Evolutionary conservation across 2,113 vertebrate species (phyloP).

Genomic region (Lanius collurio): DNA sequence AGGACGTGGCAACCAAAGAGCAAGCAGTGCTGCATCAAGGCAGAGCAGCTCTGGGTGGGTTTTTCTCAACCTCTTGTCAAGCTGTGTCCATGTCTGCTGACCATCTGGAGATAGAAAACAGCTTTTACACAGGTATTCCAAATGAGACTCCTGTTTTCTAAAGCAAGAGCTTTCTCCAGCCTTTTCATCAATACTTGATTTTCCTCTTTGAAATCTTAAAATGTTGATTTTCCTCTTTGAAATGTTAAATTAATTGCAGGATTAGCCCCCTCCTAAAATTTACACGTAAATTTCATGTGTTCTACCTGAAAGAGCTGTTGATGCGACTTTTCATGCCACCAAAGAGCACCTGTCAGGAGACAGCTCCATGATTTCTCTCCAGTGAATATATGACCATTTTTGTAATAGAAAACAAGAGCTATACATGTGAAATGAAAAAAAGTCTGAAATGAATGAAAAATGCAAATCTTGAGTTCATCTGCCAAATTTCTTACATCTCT

Average conservation of each 20-base stretch:
- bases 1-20: neutral
- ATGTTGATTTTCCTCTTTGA: neutral
- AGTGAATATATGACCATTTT: neutral
- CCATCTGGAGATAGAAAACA: neutral
- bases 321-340: neutral
- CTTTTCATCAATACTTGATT: neutral
- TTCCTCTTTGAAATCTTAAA: neutral
- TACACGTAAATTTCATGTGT: rapidly evolving
- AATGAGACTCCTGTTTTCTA: neutral
- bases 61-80: neutral
- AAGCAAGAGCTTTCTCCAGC: neutral
- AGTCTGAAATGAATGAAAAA: neutral
- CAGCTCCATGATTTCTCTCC: neutral
- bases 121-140: neutral
- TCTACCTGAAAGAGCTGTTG: neutral
- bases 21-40: neutral
- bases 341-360: neutral
- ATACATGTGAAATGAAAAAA: neutral
- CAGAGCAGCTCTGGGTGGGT: neutral
- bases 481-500: neutral
- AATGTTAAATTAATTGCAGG: neutral
- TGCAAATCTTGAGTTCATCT: neutral
- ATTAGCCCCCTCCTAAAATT: neutral
- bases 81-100: neutral
- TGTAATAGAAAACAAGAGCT: neutral